A percentile compares a stretch with the other conserved stretches of the same genome.
These are phyloP conservation scores for Pogonocherus hispidulus DNA, from an alignment of 2,888 invertebrate species.

Conservation along the genomic window DNA sequence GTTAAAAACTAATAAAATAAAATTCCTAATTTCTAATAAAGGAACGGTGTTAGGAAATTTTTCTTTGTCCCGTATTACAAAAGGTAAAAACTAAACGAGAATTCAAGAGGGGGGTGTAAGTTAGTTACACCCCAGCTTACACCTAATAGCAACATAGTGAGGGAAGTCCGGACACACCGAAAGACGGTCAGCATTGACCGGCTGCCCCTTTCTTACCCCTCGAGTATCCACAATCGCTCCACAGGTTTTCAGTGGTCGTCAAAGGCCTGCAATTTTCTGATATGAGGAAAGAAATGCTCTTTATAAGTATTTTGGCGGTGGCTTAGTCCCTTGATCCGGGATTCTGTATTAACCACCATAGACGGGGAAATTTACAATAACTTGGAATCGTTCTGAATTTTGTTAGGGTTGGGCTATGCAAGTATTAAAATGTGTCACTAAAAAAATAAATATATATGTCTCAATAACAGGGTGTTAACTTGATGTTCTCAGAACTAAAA, in stretches of 20 bases:
- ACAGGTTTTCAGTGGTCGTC: slow-evolving; percentile 59
- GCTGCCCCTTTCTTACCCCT: slow-evolving; percentile 44
- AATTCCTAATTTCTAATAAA: too few species aligned
- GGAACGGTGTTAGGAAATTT: too few species aligned
- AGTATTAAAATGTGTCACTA: not conserved
- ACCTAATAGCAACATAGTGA: slow-evolving; percentile 16
- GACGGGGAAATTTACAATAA: not conserved
- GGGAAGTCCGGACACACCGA: slow-evolving; percentile 48
- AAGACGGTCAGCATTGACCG: slow-evolving; percentile 42
- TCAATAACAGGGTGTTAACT: too few species aligned
- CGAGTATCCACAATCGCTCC: slow-evolving; percentile 60
- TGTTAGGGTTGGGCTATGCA: not conserved
- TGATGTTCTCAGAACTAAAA: too few species aligned
- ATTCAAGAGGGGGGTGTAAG: slow-evolving; percentile 20
- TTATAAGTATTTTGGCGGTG: slow-evolving; percentile 62
- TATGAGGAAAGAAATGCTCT: slow-evolving; percentile 64
- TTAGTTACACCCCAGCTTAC: slow-evolving; percentile 26
- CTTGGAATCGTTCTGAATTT: not conserved
- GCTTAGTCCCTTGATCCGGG: slow-evolving; percentile 47
- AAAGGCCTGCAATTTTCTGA: slow-evolving; percentile 63
- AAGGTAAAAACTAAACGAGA: slow-evolving; percentile 21
- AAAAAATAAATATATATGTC: too few species aligned
- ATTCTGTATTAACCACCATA: slow-evolving; percentile 30
- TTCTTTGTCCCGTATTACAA: not conserved
- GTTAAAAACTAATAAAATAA: too few species aligned